Evolutionary conservation across 2,888 invertebrate genomes (phyloP).

Genomic region (Byasa hedistus): DNA sequence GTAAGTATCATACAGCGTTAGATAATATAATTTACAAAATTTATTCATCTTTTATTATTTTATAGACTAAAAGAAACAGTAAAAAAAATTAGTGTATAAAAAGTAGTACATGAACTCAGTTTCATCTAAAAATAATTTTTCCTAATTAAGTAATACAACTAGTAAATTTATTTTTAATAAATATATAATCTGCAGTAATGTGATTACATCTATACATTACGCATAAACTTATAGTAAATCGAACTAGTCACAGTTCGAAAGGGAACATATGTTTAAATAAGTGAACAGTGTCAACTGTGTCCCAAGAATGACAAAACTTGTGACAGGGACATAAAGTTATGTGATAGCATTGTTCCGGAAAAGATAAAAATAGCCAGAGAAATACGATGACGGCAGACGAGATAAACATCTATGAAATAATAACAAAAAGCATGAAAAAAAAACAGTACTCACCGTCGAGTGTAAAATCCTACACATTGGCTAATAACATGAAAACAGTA

Average conservation of each 20-base stretch:
- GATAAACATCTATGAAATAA: conserved; percentile 13
- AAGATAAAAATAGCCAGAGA: conserved; percentile 12
- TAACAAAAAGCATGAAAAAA: conserved; percentile 3
- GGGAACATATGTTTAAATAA: conserved; percentile 10
- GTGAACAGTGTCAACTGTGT: background rate
- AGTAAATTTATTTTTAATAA: background rate
- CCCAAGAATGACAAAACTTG: conserved; percentile 14
- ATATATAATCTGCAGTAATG: background rate
- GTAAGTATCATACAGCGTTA: too few species aligned
- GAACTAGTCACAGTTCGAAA: conserved; percentile 11
- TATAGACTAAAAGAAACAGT: too few species aligned
- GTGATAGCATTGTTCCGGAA: conserved; percentile 23
- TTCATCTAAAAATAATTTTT: background rate
- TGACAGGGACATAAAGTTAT: conserved; percentile 25
- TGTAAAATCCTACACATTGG: conserved; percentile 26
- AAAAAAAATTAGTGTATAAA: background rate
- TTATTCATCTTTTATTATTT: too few species aligned
- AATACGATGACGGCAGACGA: conserved; percentile 4
- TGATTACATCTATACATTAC: background rate
- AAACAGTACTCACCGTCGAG: conserved; percentile 25
- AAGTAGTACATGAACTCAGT: background rate
- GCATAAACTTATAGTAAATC: background rate
- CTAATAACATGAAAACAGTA: conserved; percentile 23
- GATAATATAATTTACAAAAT: too few species aligned
- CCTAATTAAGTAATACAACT: background rate